Conservation (phyloP, 2,888 invertebrate genomes). For the Rotaria magnacalcarata region DNA sequence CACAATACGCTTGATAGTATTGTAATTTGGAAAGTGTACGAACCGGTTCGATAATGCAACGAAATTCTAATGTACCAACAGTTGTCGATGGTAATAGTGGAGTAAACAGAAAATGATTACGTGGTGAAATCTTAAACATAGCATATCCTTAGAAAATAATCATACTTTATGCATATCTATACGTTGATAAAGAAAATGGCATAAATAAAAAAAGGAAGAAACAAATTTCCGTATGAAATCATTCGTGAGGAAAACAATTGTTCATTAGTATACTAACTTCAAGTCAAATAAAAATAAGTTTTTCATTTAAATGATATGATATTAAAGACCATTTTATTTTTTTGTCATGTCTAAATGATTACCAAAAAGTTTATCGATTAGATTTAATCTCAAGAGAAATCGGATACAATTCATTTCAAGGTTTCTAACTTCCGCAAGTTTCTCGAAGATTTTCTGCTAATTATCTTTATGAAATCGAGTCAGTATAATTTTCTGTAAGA, state of each 20-base stretch:
- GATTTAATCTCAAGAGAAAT: too few species aligned
- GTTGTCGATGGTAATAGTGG: slow-evolving; percentile 60
- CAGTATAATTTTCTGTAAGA: too few species aligned
- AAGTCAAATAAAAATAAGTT: background rate
- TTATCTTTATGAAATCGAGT: too few species aligned
- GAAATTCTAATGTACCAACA: slow-evolving; percentile 59
- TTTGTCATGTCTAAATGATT: too few species aligned
- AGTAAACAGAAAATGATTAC: slow-evolving; percentile 61
- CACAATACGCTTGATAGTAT: slow-evolving; percentile 56
- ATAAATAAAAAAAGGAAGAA: background rate
- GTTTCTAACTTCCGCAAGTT: too few species aligned
- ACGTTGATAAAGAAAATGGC: background rate
- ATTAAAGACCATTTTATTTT: background rate
- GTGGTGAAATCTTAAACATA: slow-evolving; percentile 52
- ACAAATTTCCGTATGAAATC: background rate
- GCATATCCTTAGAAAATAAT: background rate
- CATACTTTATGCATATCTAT: background rate
- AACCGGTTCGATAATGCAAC: slow-evolving; percentile 60
- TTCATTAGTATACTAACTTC: background rate
- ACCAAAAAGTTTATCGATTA: too few species aligned
- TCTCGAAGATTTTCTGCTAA: too few species aligned
- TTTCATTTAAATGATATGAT: background rate
- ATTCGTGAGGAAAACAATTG: background rate
- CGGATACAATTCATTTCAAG: too few species aligned
- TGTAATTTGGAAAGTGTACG: slow-evolving; percentile 50